phyloP scores from a whole-genome alignment of 2,113 vertebrate genomes.

The Centropus bengalensis region DNA sequence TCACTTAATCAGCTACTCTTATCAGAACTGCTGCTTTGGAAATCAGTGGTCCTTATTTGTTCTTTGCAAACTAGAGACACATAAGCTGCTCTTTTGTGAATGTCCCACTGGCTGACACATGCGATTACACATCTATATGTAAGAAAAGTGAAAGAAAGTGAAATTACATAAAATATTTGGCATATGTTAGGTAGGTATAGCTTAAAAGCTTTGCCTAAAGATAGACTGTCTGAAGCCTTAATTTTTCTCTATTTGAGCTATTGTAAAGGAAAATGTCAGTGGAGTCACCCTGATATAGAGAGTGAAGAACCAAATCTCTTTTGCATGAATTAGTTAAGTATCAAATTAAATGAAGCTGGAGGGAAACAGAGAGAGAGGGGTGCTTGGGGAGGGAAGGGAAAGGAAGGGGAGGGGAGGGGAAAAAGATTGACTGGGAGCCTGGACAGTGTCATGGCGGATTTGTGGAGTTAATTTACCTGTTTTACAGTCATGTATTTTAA shows the following conservation, averaged over 20 bases:
- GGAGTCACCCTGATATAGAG: neutral
- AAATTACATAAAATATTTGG: neutral
- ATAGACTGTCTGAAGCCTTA: neutral
- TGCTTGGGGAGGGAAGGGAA: neutral
- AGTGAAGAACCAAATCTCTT: neutral
- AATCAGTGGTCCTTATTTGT: neutral
- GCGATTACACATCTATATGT: neutral
- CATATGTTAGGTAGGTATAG: neutral
- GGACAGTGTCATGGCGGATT: conserved; percentile 21
- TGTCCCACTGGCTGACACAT: neutral
- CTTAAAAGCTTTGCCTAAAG: neutral
- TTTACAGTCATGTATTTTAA: conserved; percentile 43
- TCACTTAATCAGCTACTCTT: conserved; percentile 45
- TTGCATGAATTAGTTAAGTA: neutral
- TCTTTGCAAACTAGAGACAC: neutral
- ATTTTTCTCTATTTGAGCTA: neutral
- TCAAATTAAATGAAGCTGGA: neutral
- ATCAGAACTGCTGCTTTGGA: conserved; percentile 33
- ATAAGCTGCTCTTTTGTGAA: neutral
- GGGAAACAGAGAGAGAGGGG: neutral
- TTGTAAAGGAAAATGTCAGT: neutral
- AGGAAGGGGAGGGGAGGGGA: neutral
- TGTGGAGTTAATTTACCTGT: conserved; percentile 40
- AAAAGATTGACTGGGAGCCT: neutral
- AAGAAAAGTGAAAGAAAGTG: neutral